Evolutionary conservation across 2,797 vertebrate genomes (phyloP), one percentile per base, ranked within the genome.

Genomic region (Sebastes nivosus): DNA sequence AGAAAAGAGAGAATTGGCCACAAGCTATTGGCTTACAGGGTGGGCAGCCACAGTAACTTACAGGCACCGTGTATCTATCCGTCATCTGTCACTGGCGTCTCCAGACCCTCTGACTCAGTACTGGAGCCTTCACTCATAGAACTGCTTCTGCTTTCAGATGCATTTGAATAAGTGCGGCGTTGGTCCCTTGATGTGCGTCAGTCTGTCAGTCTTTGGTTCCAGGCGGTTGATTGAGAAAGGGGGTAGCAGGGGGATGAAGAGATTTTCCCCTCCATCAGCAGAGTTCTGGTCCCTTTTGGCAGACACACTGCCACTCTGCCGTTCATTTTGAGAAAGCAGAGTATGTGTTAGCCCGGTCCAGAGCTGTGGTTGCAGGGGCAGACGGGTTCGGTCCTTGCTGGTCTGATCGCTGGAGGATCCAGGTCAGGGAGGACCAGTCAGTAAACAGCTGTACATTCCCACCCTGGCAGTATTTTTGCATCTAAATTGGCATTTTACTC

Each of bases 181-280:
- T 10, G 13, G 75, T 88, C 86, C 81, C 83, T 82, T 87, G 89
- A 92, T 88, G 84, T 79, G 77, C 86, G 81, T 93, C 90, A 85
- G 69, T 73, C 85, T 91, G 91, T 92, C 89, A 82, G 79, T 63
- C 72, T 87, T 87, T 79, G 85, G 81, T 86, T 92, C 69, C 18
- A 67, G 79, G 50, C 36, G 58, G 79, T 77, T 76, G 70, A 85
- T 87, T 46, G 59, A 71, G 27, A 67, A 55, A 68, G 61, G 58
- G 68, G 63, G 64, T 30, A 12, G 42, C 42, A 50, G 42, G 46
- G 63, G 9, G 25, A 63, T 36, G 38, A 50, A 72, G 75, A 66
- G 72, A 79, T 73, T 91, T 92, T 86, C 85, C 84, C 81, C 72
- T 92, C 77, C 57, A 91, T 95, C 94, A 95, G 94, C 94, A 93